These are phyloP conservation scores for Sesamia nonagrioides DNA, from an alignment of 1,140 invertebrate genomes.

Conservation along the genomic window DNA sequence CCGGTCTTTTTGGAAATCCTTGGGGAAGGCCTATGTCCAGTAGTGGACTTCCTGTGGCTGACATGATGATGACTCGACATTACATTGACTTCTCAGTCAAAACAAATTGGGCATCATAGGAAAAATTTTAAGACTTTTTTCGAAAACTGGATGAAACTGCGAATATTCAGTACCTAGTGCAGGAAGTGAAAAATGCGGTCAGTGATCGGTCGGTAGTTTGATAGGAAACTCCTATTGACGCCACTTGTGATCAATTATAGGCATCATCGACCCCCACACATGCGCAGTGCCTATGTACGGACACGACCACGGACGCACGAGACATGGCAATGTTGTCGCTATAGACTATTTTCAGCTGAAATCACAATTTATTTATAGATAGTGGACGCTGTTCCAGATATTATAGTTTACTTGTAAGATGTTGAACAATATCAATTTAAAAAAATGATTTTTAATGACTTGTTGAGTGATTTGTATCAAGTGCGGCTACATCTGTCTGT, in stretches of 20 bases:
- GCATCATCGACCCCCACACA: slow-evolving; percentile 18
- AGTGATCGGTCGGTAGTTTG: slow-evolving; percentile 54
- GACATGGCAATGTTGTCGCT: neutral
- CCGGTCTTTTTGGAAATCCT: too few relatives aligned
- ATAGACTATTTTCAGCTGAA: slow-evolving; percentile 1
- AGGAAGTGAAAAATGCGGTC: slow-evolving; percentile 51
- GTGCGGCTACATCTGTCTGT: too few relatives aligned
- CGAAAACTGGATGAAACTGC: neutral
- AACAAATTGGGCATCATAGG: too few relatives aligned
- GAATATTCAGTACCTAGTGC: neutral
- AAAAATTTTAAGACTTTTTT: too few relatives aligned
- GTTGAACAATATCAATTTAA: neutral
- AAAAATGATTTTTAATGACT: too few relatives aligned
- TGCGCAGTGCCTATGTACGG: neutral
- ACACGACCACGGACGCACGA: neutral
- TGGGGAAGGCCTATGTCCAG: too few relatives aligned
- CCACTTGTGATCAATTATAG: slow-evolving; percentile 66
- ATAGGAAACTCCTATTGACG: slow-evolving; percentile 55
- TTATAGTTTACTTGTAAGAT: neutral
- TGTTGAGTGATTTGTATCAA: too few relatives aligned
- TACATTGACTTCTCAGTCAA: too few relatives aligned
- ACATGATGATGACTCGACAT: too few relatives aligned
- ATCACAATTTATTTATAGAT: slow-evolving; percentile 6
- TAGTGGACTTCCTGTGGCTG: too few relatives aligned
- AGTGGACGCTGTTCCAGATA: neutral